Base-by-base conservation (phyloP, 2,113 vertebrate genomes). In the Prunella himalayana region DNA sequence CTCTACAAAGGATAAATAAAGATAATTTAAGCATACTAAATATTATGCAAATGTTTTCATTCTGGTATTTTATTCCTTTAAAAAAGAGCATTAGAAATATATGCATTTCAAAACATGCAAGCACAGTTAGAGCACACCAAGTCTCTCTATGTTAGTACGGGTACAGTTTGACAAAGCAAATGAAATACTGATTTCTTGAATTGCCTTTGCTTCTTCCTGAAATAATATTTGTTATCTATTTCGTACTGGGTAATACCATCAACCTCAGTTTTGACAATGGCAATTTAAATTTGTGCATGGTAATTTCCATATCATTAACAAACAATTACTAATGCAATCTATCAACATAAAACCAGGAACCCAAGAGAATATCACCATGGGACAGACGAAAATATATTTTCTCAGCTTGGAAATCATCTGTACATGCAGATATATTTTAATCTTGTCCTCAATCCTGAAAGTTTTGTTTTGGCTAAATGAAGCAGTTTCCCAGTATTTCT, bases 21-120 rank as follows among this genome's bases (percentile, higher is more conserved):
- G n/a, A 30, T 21, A 65, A 57, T 28, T 84, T 44, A 82, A 89
- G 49, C 7, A 56, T 31, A 35, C 13, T 30, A 65, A 82, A 53
- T 64, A 71, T 20, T 49, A 69, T 1, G 16, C 19, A 21, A 92
- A 35, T 33, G 8, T 61, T 93, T 72, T 80, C 8, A 92, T 77
- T 84, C 20, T 2, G 2, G 3, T 41, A 64, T 60, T 81, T 84
- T 44, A 84, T 56, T 94, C 51, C 33, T 37, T 82, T n/a, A 70
- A 45, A 95, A 90, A 44, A 25, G 65, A 82, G 39, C 37, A 50
- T 69, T 47, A 57, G 53, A 85, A 93, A 80, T 35, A 87, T 6
- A 61, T 0, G 2, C 18, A 37, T 69, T 65, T 64, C 31, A 80
- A 90, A 89, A 87, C 10, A 72, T 1, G 11, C 11, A 60, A 76